Evolutionary conservation across 2,797 vertebrate species (phyloP).

Genomic region (Myotis daubentonii): DNA sequence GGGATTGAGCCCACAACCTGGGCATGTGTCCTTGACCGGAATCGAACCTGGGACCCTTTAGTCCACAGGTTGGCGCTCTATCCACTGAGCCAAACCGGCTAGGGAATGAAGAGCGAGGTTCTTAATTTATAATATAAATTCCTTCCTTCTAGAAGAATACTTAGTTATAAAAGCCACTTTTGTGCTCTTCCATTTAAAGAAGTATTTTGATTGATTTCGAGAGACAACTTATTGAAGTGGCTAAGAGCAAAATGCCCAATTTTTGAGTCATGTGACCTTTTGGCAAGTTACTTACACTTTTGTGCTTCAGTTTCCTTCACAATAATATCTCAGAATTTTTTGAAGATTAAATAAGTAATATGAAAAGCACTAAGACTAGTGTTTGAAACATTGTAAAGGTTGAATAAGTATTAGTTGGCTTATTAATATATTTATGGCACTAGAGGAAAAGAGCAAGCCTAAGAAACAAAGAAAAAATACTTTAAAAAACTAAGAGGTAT

Average conservation of each 20-base stretch:
- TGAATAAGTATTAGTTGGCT: neutral
- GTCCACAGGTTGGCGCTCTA: too few relatives aligned
- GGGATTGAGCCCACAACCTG: too few relatives aligned
- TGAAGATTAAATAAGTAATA: conserved; percentile 14
- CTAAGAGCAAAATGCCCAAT: neutral
- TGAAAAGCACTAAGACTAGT: neutral
- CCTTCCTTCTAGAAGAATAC: neutral
- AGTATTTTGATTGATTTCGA: neutral
- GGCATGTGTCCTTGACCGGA: too few relatives aligned
- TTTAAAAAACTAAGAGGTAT: conserved; percentile 7
- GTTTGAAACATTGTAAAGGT: neutral
- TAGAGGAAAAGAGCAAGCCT: conserved; percentile 24
- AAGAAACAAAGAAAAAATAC: conserved; percentile 24
- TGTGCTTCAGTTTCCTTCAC: neutral
- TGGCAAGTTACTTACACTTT: neutral
- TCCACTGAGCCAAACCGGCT: too few relatives aligned
- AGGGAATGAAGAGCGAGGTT: neutral
- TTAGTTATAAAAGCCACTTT: neutral
- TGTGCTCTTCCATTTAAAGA: conserved; percentile 5
- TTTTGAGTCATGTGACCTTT: conserved; percentile 15
- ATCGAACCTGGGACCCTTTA: too few relatives aligned
- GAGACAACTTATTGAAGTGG: neutral
- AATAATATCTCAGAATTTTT: neutral
- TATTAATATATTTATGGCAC: neutral
- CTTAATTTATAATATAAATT: neutral